Percentiles rank a stretch among this genome's conserved stretches.
Conservation (phyloP, 2,888 invertebrate genomes). For the Nomada fucata region DNA sequence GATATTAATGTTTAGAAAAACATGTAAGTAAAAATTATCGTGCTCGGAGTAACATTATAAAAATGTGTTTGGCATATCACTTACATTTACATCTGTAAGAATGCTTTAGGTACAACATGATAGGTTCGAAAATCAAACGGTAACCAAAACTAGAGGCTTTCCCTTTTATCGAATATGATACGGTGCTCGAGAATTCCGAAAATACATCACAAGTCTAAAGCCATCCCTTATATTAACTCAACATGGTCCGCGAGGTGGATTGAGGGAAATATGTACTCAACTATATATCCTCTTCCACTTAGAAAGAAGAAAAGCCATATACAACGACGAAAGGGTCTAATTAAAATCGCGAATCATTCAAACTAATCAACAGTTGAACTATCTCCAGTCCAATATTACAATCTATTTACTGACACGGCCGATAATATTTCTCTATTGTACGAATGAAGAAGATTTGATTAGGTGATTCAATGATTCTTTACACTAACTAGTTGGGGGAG, state of each 20-base stretch:
- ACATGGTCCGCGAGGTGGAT: conserved; percentile 20
- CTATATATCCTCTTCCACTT: conserved; percentile 4
- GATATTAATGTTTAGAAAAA: conserved; percentile 18
- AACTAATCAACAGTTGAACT: conserved; percentile 26
- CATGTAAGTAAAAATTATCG: conserved; percentile 42
- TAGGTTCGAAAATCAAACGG: conserved; percentile 35
- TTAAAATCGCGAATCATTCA: conserved; percentile 33
- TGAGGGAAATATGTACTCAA: conserved; percentile 27
- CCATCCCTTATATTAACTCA: conserved; percentile 4
- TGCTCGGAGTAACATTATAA: conserved; percentile 42
- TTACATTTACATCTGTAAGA: conserved; percentile 49
- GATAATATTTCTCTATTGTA: conserved; percentile 51
- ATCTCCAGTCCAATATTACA: conserved; percentile 25
- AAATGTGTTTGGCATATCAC: conserved; percentile 48
- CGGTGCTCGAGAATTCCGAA: not conserved
- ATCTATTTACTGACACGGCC: conserved; percentile 49
- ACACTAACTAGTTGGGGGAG: conserved; percentile 85
- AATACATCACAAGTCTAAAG: conserved; percentile 9
- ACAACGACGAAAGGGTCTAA: conserved; percentile 1
- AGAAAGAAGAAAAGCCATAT: conserved; percentile 18
- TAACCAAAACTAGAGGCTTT: conserved; percentile 44
- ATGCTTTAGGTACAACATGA: conserved; percentile 39
- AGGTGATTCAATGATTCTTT: conserved; percentile 36
- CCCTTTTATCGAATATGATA: not conserved
- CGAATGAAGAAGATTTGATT: conserved; percentile 53